Evolutionary conservation across 35 echinoderm and acorn worm species (phyloP), one percentile per base, ranked within the genome.

Genomic region (Anneissia japonica): DNA sequence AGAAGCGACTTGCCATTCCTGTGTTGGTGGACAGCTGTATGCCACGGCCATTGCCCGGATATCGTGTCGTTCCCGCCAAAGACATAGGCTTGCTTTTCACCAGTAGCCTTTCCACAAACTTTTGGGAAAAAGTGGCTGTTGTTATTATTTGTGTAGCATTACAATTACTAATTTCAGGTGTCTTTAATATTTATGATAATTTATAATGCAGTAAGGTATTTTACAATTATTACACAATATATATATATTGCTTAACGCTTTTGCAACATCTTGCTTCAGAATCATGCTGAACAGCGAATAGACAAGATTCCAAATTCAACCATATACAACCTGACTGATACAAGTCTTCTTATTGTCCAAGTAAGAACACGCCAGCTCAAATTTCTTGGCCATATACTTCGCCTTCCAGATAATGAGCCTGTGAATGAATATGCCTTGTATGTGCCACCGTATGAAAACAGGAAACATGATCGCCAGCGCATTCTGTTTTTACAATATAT

Each of bases 401-500:
- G 77, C 28, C 7, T 76, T 26, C 77, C 31, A 16, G 33, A 11
- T 34, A 6, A 35, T 6, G 29, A 32, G 77, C 77, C 77, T 34
- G 77, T 79, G 1, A 79, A 79, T 36, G 33, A 79, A 16, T 79
- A 26, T 79, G 77, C 77, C 35, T 35, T 79, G n/a, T 76, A 76
- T 76, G 74, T 76, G n/a, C 74, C 74, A 76, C 28, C 21, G 19
- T 35, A 35, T 35, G 82, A 51, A 30, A 84, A 73, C 30, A 84
- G 46, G 39, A 84, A 73, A 38, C 82, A 40, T 55, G 82, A 51
- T 30, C 82, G 82, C 31, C 82, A 76, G 82, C 82, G 82, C 33
- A 84, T 51, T 72, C 36, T 6, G 30, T 84, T 31, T 84, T 36
- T 45, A 36, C 55, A 28, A 84, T 84, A 84, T 36, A 84, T 84